phyloP scores from a whole-genome alignment of 2,888 invertebrate species.

The Cybosia mesomella region DNA sequence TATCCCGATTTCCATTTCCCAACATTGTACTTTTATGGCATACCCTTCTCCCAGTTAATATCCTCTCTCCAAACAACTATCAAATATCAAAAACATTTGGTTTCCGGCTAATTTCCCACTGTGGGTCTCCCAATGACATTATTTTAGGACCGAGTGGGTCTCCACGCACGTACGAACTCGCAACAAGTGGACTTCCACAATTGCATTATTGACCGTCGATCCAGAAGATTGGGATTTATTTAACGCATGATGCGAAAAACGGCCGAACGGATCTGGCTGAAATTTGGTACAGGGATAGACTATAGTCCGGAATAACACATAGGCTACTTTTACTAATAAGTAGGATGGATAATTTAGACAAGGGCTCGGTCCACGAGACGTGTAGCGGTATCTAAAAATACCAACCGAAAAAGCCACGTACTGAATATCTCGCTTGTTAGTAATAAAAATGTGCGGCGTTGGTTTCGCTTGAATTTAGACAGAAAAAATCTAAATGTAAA shows the following conservation, averaged over 20 bases:
- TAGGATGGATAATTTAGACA: no score
- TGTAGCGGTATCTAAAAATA: no score
- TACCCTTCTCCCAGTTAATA: conserved; percentile 14
- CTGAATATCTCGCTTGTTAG: no score
- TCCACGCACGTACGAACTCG: conserved; percentile 61
- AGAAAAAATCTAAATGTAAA: no score
- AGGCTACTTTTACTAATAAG: no score
- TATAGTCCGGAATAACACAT: no score
- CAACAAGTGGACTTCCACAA: conserved; percentile 66
- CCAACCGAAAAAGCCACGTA: no score
- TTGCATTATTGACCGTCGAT: conserved; percentile 42
- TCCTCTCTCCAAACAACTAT: conserved; percentile 36
- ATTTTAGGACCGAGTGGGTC: conserved; percentile 68
- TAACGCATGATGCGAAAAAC: not conserved
- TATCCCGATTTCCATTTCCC: not conserved
- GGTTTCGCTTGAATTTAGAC: no score
- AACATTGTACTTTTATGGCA: conserved; percentile 2
- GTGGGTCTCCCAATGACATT: conserved; percentile 65
- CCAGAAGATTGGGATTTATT: conserved; percentile 27
- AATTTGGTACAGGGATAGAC: no score
- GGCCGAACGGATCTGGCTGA: no score
- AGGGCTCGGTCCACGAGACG: no score
- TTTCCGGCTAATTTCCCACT: conserved; percentile 69
- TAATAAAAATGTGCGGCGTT: no score
- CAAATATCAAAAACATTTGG: conserved; percentile 53